Base-by-base conservation (phyloP, 2,888 invertebrate species). In the Eubasilissa splendida region DNA sequence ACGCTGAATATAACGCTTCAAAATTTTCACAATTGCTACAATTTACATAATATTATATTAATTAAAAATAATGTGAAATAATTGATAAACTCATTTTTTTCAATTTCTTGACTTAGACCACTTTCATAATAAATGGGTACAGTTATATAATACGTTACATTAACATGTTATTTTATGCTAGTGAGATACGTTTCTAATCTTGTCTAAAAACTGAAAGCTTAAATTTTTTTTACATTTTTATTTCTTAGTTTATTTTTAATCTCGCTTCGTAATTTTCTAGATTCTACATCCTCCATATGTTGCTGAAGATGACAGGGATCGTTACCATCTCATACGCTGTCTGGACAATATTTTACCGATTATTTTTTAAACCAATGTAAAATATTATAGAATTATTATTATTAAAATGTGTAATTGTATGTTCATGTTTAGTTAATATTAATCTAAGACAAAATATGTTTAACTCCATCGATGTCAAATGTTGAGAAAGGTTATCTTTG, bases 221-320 rank as follows among this genome's bases (percentile, higher is more conserved):
- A 12, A 12, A 11, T 22, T n/a, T 65, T 76, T 80, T 78, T 71
- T 81, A 83, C 85, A 42, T 42, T 42, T 42, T 42, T 42, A 42
- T 42, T 42, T 42, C 42, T 5, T 5, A 42, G 7, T 5, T 42
- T 42, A 42, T 42, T 42, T 7, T 5, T 42, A 42, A 42, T 42
- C 7, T 42, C 7, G 42, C 4, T 42, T 22, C 22, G 22, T 22
- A 22, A 22, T 86, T 77, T 90, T 90, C 9, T 89, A 92, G 92
- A 85, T 88, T 92, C 77, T 91, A 90, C 87, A 90, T 89, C 88
- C 86, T 92, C 0, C 91, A 92, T 84, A 89, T 90, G 87, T 85
- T 89, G 86, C 86, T 90, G 70, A 88, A 88, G 84, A 83, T 87
- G 2, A 73, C 90, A 84, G 88, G 90, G 87, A 84, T 85, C 68